These are phyloP conservation scores for Orthonevra nobilis DNA, from an alignment of 2,888 invertebrate genomes.

Conservation along the genomic window DNA sequence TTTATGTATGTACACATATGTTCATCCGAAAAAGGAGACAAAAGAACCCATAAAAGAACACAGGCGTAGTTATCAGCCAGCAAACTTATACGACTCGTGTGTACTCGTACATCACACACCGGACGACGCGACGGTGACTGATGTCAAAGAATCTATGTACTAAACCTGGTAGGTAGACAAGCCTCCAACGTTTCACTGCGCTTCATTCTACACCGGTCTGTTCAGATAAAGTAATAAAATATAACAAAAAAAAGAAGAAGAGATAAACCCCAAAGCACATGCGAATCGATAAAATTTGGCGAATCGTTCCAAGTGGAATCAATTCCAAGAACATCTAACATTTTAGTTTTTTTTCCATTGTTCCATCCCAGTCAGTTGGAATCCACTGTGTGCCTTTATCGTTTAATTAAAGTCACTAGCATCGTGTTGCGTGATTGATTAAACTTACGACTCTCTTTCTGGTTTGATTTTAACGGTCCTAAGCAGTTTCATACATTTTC, in stretches of 20 bases:
- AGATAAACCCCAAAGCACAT: neutral
- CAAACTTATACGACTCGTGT: slow-evolving; percentile 11
- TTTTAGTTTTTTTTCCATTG: slow-evolving; percentile 2
- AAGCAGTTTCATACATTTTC: no score
- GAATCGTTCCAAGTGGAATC: slow-evolving; percentile 7
- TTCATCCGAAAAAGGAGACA: slow-evolving; percentile 28
- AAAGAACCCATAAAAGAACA: slow-evolving; percentile 53
- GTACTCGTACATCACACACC: slow-evolving; percentile 23
- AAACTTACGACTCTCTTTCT: no score
- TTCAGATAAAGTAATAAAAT: slow-evolving; percentile 25
- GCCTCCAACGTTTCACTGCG: neutral
- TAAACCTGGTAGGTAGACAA: slow-evolving; percentile 13
- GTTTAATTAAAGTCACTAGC: slow-evolving; percentile 22
- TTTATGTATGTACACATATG: no score
- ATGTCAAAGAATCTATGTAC: slow-evolving; percentile 42
- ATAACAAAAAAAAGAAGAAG: slow-evolving; percentile 3
- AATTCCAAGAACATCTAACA: neutral
- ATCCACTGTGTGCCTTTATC: slow-evolving; percentile 5
- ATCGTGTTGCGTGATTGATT: neutral
- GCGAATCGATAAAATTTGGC: slow-evolving; percentile 12
- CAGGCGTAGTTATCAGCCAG: slow-evolving; percentile 12
- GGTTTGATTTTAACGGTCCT: no score
- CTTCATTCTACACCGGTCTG: neutral
- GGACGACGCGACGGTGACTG: slow-evolving; percentile 10
- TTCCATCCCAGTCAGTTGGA: slow-evolving; percentile 2